Conservation (phyloP, 2,797 vertebrate genomes). For the Tenualosa ilisha region DNA sequence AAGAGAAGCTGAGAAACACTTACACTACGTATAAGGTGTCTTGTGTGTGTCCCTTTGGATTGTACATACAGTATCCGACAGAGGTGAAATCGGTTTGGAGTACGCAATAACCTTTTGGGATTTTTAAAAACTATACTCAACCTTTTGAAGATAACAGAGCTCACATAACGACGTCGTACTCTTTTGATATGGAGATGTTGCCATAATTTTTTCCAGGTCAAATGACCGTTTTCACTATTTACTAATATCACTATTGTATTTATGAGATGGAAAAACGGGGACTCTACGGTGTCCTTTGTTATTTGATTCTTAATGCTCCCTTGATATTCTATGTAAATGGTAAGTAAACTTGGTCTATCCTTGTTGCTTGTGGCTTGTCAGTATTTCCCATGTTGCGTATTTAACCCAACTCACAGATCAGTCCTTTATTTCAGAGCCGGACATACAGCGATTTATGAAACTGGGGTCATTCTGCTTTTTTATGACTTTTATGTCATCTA, state of each 20-base stretch:
- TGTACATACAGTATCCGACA: conserved; percentile 52
- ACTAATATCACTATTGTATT: conserved; percentile 59
- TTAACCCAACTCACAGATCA: conserved; percentile 15
- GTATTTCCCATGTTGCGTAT: conserved; percentile 28
- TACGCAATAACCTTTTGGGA: conserved; percentile 48
- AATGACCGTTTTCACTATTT: conserved; percentile 57
- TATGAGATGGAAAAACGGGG: conserved; percentile 83
- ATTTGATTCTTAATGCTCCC: conserved; percentile 78
- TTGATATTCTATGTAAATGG: conserved; percentile 78
- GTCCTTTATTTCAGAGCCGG: background rate
- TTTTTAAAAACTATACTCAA: conserved; percentile 41
- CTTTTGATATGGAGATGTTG: conserved; percentile 52
- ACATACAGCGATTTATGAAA: background rate
- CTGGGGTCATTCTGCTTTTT: background rate
- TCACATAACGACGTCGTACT: conserved; percentile 25
- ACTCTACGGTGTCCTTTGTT: conserved; percentile 77
- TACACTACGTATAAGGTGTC: conserved; percentile 35
- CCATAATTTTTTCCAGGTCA: conserved; percentile 59
- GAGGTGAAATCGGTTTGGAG: conserved; percentile 53
- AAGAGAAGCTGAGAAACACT: conserved; percentile 31
- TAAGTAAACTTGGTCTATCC: conserved; percentile 68
- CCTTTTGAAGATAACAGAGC: conserved; percentile 35
- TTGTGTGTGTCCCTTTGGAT: conserved; percentile 52
- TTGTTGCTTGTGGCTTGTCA: conserved; percentile 14
- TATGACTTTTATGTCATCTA: conserved; percentile 1